phyloP scores from a whole-genome alignment of 2,113 vertebrate genomes.

The Caloenas nicobarica region DNA sequence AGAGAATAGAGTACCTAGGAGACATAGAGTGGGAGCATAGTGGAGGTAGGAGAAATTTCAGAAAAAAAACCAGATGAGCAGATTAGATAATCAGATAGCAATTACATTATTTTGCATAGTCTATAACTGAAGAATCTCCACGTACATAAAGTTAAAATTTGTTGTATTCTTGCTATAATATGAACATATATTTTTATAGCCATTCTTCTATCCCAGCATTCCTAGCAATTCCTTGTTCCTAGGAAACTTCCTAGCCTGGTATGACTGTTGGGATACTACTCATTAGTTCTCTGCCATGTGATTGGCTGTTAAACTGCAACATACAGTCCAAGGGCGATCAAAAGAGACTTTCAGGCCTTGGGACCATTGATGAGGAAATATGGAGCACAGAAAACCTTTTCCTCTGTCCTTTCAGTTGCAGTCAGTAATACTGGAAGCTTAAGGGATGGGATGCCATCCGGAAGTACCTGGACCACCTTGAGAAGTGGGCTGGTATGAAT shows the following conservation, averaged over 20 bases:
- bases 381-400: neutral
- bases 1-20: neutral
- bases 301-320: rapidly evolving
- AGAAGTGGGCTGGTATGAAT: too few species aligned
- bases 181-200: neutral
- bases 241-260: neutral
- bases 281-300: neutral
- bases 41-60: neutral
- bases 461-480: too few species aligned
- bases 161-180: neutral
- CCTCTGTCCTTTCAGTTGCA: neutral
- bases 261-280: rapidly evolving
- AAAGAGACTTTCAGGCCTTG: neutral
- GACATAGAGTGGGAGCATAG: neutral
- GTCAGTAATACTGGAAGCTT: neutral
- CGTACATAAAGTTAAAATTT: neutral
- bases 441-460: too few species aligned
- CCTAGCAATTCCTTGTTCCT: neutral
- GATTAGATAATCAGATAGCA: neutral
- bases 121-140: neutral
- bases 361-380: neutral
- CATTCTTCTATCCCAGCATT: neutral
- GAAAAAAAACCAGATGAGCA: neutral
- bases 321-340: neutral
- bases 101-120: neutral